Base-by-base conservation (phyloP, 2,113 vertebrate species). In the Mesocricetus auratus region DNA sequence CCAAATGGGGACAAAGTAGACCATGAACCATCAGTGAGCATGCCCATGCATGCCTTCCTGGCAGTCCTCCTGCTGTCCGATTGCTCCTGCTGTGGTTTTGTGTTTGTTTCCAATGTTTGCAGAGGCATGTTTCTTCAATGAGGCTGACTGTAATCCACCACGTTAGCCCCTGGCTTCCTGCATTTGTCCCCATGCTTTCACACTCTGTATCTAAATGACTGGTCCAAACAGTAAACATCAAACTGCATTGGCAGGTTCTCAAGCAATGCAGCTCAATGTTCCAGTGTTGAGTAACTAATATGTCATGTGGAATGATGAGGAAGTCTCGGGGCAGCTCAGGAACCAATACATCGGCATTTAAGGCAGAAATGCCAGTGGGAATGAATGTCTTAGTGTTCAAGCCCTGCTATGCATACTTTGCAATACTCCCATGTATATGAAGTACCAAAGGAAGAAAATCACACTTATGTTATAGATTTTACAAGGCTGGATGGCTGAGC, bases 1-100 rank as follows among this genome's bases (percentile, higher is more conserved):
- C 88, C 86, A 64, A 71, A 50, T 4, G 87, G 79, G 0, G 97
- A 97, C 96, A 96, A 95, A 96, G 24, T 15, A 75, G 94, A 95
- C 1, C 15, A 15, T 24, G 3, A 68, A 13, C 78, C 42, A 82
- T n/a, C 86, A 77, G 81, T 78, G 91, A 96, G 89, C 98, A 97
- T 97, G 98, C 66, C 98, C 71, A 42, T 90, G 94, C 98, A 95
- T 13, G 98, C 62, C 95, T 89, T 86, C 60, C 92, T 81, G 88
- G 82, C 78, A 58, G 56, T 66, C 78, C 79, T 87, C 79, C 62
- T 24, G 82, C 3, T 79, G 66, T 42, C 74, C 62, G 69, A 87
- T 33, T 60, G n/a, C 75, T 96, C 71, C 62, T 88, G 42, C n/a
- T 60, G 79, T 15, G 83, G 5, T 85, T 91, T 58, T 86, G 68